phyloP scores from a whole-genome alignment of 2,797 vertebrate genomes.

The Dendrocincla fuliginosa region DNA sequence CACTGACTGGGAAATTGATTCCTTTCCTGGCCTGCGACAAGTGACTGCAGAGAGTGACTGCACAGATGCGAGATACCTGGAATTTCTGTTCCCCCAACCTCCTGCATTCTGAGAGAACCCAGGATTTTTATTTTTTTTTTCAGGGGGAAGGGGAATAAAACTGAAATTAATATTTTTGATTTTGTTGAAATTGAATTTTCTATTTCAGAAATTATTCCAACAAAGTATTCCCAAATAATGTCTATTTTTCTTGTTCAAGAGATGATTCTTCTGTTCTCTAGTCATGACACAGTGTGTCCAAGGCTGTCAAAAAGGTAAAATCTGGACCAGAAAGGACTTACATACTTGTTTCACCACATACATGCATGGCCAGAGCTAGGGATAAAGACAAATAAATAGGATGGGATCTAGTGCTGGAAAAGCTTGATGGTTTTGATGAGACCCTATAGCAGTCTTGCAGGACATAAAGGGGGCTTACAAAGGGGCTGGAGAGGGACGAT shows the following conservation, averaged over 20 bases:
- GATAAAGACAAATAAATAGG: neutral
- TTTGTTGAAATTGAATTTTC: neutral
- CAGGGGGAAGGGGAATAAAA: accelerated
- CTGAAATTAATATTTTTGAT: neutral
- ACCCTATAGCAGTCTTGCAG: neutral
- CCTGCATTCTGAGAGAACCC: neutral
- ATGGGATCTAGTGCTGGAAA: neutral
- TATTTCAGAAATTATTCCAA: neutral
- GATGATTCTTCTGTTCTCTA: neutral
- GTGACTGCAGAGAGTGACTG: neutral
- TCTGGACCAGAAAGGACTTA: neutral
- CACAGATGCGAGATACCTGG: neutral
- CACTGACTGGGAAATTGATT: slow-evolving; percentile 14
- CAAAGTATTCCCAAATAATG: neutral
- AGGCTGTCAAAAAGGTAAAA: neutral
- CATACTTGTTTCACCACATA: neutral
- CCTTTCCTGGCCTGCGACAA: neutral
- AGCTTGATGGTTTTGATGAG: neutral
- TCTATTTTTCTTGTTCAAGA: neutral
- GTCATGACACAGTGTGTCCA: neutral
- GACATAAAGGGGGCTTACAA: neutral
- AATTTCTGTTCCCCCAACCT: neutral
- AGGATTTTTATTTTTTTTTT: neutral
- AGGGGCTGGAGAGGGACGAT: neutral
- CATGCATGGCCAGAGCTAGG: neutral